Conservation (phyloP, 2,797 vertebrate species). For the Myiothlypis coronata region DNA sequence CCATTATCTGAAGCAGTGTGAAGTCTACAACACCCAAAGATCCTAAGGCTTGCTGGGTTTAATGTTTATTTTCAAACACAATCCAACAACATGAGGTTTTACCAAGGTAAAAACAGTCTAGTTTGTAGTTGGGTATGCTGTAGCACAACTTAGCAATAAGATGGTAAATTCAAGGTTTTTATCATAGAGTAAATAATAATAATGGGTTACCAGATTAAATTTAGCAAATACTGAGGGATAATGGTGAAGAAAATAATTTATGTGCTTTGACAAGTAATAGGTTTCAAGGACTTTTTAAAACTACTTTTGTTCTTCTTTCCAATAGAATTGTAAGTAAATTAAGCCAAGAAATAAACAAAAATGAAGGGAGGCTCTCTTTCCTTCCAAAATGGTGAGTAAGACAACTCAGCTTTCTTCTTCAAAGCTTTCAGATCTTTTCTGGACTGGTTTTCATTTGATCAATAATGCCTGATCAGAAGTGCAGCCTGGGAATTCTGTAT, state of each 20-base stretch:
- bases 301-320: conserved; percentile 12
- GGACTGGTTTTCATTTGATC: not conserved
- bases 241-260: not conserved
- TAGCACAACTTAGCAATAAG: not conserved
- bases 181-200: not conserved
- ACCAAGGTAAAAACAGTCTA: not conserved
- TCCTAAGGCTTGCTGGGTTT: not conserved
- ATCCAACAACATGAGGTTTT: not conserved
- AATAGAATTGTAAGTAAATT: conserved; percentile 86
- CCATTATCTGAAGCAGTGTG: not conserved
- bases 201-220: not conserved
- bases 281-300: not conserved
- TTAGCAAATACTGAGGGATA: not conserved
- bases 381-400: conserved; percentile 80
- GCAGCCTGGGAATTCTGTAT: not conserved
- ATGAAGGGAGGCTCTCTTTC: conserved; percentile 81
- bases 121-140: not conserved
- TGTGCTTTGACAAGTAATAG: not conserved
- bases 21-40: not conserved
- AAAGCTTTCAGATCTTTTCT: not conserved
- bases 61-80: not conserved
- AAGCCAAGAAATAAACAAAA: conserved; percentile 87
- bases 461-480: not conserved
- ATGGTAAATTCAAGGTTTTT: not conserved
- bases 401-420: not conserved